Conservation (phyloP, 1,140 invertebrate species). For the Rhopalosiphum maidis region DNA sequence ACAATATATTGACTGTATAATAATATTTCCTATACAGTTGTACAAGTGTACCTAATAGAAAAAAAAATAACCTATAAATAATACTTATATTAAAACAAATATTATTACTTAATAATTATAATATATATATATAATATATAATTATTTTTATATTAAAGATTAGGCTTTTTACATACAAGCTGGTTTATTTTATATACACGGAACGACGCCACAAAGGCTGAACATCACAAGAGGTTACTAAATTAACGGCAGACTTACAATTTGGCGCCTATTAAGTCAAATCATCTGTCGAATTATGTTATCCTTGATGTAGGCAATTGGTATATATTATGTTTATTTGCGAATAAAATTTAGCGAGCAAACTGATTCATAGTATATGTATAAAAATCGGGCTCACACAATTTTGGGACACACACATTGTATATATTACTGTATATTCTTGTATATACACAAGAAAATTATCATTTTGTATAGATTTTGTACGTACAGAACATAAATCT, state of each 20-base stretch:
- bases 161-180: background rate
- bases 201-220: background rate
- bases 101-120: background rate
- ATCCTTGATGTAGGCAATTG: background rate
- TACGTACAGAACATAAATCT: background rate
- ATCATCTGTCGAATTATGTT: background rate
- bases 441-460: background rate
- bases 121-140: too few species aligned
- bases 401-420: background rate
- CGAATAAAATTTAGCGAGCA: background rate
- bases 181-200: background rate
- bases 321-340: background rate
- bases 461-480: background rate
- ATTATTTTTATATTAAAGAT: background rate
- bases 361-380: background rate
- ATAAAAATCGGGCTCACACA: background rate
- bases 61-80: background rate
- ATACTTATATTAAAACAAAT: background rate
- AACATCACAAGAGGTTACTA: background rate
- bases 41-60: too few species aligned
- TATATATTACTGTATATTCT: background rate
- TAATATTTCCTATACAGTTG: too few species aligned
- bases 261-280: constrained; percentile 2
- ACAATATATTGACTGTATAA: too few species aligned
- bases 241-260: background rate